These are phyloP conservation scores for Brachionus plicatilis DNA, from an alignment of 1,140 invertebrate species.

Conservation along the genomic window DNA sequence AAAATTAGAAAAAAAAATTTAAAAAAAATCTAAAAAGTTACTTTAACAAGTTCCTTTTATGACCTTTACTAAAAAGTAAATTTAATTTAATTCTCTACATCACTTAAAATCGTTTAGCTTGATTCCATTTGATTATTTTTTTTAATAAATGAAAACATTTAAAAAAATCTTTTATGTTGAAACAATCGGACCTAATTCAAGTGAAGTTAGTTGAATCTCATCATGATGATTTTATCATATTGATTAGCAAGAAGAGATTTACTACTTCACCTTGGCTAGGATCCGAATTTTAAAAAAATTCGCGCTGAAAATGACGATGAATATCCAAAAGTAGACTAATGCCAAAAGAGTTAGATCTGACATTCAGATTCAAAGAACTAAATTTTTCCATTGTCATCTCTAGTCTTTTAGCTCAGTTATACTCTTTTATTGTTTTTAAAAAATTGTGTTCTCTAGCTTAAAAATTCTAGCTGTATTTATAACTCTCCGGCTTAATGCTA, in stretches of 20 bases:
- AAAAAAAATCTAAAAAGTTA: too few relatives aligned
- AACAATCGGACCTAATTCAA: neutral
- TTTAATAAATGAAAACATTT: too few relatives aligned
- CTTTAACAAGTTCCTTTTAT: too few relatives aligned
- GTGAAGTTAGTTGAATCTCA: conserved; percentile 41
- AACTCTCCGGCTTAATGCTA: neutral
- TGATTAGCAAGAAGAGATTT: conserved; percentile 2
- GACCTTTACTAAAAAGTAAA: too few relatives aligned
- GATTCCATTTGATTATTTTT: too few relatives aligned
- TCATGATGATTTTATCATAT: neutral
- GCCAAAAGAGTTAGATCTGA: conserved; percentile 39
- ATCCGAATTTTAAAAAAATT: neutral
- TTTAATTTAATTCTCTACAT: too few relatives aligned
- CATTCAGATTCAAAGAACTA: neutral
- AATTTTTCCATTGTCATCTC: conserved; percentile 3
- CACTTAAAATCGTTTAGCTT: too few relatives aligned
- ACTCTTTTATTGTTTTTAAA: neutral
- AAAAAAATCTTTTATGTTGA: neutral
- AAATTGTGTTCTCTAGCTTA: neutral
- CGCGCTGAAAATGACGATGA: neutral
- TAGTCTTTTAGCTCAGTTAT: conserved; percentile 27
- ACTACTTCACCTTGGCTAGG: conserved; percentile 19
- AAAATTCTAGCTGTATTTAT: conserved; percentile 26
- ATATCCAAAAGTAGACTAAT: conserved; percentile 6
- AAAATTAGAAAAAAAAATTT: too few relatives aligned